Percentiles rank a stretch among this genome's conserved stretches.
Conservation (phyloP, 2,113 vertebrate species). For the Xiphophorus maculatus region DNA sequence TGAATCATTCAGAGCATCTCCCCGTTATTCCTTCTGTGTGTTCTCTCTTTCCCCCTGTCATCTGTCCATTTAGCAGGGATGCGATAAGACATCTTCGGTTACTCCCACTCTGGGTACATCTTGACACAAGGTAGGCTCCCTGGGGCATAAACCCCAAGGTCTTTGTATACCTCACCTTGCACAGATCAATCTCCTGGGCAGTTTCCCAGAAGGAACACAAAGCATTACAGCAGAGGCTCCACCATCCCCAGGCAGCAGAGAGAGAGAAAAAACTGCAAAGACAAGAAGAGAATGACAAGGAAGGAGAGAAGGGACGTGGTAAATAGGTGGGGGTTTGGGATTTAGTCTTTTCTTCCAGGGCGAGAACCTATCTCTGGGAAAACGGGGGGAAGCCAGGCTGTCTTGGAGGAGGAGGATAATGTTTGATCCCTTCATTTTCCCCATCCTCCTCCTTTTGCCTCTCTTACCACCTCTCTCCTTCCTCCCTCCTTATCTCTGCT, state of each 20-base stretch:
- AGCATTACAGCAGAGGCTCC: constrained; percentile 70
- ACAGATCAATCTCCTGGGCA: constrained; percentile 70
- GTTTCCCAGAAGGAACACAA: constrained; percentile 75
- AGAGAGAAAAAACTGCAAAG: background rate
- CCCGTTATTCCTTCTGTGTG: constrained; percentile 6
- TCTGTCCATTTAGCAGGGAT: constrained; percentile 65
- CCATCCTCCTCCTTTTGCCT: constrained; percentile 34
- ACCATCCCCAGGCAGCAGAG: constrained; percentile 63
- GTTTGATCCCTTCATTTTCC: constrained; percentile 71
- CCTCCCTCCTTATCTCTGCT: constrained; percentile 71
- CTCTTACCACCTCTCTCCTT: constrained; percentile 21
- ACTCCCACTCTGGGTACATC: constrained; percentile 66
- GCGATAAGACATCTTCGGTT: constrained; percentile 69
- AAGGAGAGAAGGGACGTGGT: constrained; percentile 35
- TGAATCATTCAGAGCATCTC: constrained; percentile 14
- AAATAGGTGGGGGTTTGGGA: constrained; percentile 58
- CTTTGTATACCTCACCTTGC: constrained; percentile 67
- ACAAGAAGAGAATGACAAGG: background rate
- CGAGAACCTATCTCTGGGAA: constrained; percentile 73
- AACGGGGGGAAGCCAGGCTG: constrained; percentile 55
- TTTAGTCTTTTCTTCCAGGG: constrained; percentile 78
- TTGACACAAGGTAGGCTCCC: constrained; percentile 63
- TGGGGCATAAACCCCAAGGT: constrained; percentile 59
- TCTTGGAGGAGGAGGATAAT: constrained; percentile 62
- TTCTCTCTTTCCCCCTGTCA: constrained; percentile 46